Base-by-base conservation (phyloP, 1,140 invertebrate species). In the Meteorus sp. region DNA sequence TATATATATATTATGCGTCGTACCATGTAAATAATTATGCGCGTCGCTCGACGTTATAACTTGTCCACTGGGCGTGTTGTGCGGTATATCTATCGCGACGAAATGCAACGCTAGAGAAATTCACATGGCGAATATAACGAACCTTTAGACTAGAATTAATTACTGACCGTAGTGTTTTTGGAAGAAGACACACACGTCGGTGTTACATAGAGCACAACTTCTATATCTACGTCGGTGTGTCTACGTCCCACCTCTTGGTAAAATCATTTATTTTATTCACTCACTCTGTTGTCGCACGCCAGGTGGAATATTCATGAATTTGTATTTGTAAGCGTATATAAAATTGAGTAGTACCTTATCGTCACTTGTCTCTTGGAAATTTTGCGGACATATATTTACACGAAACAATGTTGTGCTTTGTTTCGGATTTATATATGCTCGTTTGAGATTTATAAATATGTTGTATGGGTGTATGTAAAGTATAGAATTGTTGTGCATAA, bases 1-100 rank as follows among this genome's bases (percentile, higher is more conserved):
- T 39, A 20, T 29, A 29, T 43, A 19, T 9, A 20, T 22, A 11
- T 35, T 11, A 13, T 23, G 43, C 47, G 50, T 39, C 35, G 11
- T 50, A 13, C 43, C 25, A 41, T 48, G 47, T 59, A 52, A 59
- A 52, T 50, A 59, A 59, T 59, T 53, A 53, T 52, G 57, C 57
- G 48, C 27, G 55, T 57, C 55, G 33, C 22, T n/a, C 25, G 41
- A 44, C 50, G 19, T n/a, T 51, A 47, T 56, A 29, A 56, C 43
- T 11, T 27, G 47, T 31, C 25, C 27, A 29, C 27, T 17, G 20
- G 27, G 4, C 27, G n/a, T n/a, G n/a, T 29, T 5, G 27, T 29
- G 27, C 9, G 27, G 27, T 29, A 9, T 29, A 29, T 29, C 9
- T 29, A n/a, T n/a, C n/a, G n/a, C n/a, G n/a, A n/a, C n/a, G n/a